Conservation (phyloP, 2,797 vertebrate genomes). For the Mus minutoides region DNA sequence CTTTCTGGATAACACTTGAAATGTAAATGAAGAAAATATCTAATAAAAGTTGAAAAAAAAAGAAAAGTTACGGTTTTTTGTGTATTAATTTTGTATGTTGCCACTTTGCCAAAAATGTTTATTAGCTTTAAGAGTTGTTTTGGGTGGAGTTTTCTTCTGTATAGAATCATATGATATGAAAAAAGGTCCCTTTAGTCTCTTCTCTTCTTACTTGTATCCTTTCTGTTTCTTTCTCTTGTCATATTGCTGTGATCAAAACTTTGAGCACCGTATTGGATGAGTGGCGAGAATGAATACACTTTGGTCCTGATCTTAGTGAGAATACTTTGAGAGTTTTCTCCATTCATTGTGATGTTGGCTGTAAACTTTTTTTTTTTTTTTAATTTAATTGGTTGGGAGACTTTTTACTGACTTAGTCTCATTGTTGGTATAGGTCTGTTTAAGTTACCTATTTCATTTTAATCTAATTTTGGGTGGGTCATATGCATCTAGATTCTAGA, state of each 20-base stretch:
- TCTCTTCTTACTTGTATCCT: neutral
- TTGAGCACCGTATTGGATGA: neutral
- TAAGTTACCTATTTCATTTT: neutral
- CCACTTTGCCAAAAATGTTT: neutral
- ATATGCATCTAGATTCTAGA: neutral
- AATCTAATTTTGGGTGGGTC: neutral
- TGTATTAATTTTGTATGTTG: neutral
- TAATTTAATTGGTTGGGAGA: neutral
- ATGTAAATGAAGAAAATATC: no score
- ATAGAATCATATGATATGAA: neutral
- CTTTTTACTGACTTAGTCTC: neutral
- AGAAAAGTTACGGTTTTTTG: neutral
- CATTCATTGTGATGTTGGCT: neutral
- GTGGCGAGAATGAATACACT: no score
- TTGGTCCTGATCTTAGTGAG: neutral
- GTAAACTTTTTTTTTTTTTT: neutral
- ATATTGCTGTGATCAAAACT: neutral
- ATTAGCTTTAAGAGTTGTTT: neutral
- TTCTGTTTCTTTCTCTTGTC: neutral
- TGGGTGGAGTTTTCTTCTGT: neutral
- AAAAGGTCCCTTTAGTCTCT: neutral
- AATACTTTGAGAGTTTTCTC: neutral
- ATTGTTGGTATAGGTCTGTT: neutral
- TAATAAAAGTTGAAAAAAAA: no score
- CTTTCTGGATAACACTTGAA: no score